phyloP scores from a whole-genome alignment of 37 sponge, comb jelly and placozoan species.

The Chondrosia reniformis region DNA sequence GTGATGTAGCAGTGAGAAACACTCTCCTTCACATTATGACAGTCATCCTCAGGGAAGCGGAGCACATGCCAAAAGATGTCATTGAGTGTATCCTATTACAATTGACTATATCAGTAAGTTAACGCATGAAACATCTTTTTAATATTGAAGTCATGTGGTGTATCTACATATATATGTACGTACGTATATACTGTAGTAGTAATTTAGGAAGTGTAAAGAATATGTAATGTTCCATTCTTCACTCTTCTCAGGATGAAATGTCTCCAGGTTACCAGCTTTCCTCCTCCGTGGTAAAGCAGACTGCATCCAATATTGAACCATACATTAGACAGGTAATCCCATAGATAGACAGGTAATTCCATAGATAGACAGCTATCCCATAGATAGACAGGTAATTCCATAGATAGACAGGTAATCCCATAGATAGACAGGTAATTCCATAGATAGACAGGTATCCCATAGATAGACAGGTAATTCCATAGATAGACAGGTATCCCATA shows the following conservation, averaged over 20 bases:
- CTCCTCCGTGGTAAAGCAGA: conserved; percentile 58
- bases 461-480: conserved; percentile 27
- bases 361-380: conserved; percentile 45
- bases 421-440: conserved; percentile 29
- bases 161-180: too few relatives aligned
- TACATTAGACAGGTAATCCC: conserved; percentile 60
- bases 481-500: conserved; percentile 45
- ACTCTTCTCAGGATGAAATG: not conserved
- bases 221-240: too few relatives aligned
- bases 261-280: conserved; percentile 55
- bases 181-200: too few relatives aligned
- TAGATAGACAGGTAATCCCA: conserved; percentile 45
- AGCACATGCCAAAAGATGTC: conserved; percentile 66
- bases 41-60: conserved; percentile 66
- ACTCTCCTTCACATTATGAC: conserved; percentile 64
- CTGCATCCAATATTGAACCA: conserved; percentile 72
- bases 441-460: conserved; percentile 48
- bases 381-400: conserved; percentile 29
- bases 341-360: conserved; percentile 32
- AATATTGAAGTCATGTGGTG: too few relatives aligned
- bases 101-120: too few relatives aligned
- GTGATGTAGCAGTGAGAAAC: conserved; percentile 42
- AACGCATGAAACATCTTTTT: too few relatives aligned
- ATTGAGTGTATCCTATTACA: conserved; percentile 54
- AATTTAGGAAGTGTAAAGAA: too few relatives aligned